Evolutionary conservation across 2,888 invertebrate genomes (phyloP), one percentile per base, ranked within the genome.

Genomic region (Pemphredon lugubris): DNA sequence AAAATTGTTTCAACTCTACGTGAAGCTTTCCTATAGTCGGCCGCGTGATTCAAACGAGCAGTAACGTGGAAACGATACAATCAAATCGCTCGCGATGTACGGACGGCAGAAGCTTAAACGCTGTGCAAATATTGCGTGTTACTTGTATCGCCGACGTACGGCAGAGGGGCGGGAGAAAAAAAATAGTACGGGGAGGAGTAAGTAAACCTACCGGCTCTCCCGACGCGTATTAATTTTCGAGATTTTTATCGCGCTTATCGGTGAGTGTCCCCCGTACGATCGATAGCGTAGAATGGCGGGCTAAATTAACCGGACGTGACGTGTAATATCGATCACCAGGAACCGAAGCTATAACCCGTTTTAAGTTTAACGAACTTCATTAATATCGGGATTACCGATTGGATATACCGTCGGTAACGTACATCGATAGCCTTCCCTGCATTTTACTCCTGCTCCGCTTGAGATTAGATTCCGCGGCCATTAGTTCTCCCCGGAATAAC

Each of bases 391-490:
- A 34, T 34, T 47, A 34, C 50, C 44, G 51, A 60, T 65, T 63
- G 34, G 32, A 9, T 57, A 71, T 54, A n/a, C n/a, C n/a, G 34
- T 55, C 23, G 40, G 42, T 14, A 50, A 69, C 61, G 53, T 18
- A 39, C 21, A 40, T 21, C 67, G 67, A 67, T 59, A 47, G 18
- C 39, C 11, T 23, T 21, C 30, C 50, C 14, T 20, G 45, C 57
- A 51, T 66, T 66, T 64, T 55, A 48, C 30, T 60, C 20, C 14
- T 37, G 26, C 39, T 30, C 42, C 47, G 26, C 4, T 40, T 39
- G 18, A 55, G 61, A 68, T 71, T 77, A 73, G 73, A 73, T 63
- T 50, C 42, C 32, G 23, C 18, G 48, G 34, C 51, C 39, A 47
- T 59, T 59, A 53, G 37, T 32, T 54, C 23, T n/a, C 11, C 40